phyloP scores from a whole-genome alignment of 2,797 vertebrate species.

The Sternotherus odoratus region DNA sequence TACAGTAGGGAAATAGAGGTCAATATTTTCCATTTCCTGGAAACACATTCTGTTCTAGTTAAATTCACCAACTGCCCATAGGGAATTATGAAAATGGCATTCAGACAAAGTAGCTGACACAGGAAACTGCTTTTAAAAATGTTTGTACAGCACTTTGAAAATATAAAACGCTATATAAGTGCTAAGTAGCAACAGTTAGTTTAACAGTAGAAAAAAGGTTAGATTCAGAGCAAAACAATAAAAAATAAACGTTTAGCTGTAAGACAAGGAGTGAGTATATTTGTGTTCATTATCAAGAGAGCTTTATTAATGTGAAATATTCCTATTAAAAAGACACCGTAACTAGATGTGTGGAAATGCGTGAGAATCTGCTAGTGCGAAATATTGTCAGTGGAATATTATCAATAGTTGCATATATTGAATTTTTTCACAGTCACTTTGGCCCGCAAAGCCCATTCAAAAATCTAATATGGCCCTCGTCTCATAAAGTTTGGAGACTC shows the following conservation, averaged over 20 bases:
- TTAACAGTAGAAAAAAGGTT: background rate
- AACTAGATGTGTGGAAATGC: constrained; percentile 4
- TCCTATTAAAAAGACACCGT: background rate
- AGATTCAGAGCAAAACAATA: background rate
- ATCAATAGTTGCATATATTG: too few species aligned
- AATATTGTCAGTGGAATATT: background rate
- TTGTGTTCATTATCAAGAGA: background rate
- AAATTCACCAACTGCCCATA: constrained; percentile 55
- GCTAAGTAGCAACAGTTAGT: background rate
- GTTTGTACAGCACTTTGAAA: constrained; percentile 55
- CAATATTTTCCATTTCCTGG: constrained; percentile 75
- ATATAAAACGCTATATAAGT: constrained; percentile 41
- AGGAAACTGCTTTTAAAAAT: constrained; percentile 67
- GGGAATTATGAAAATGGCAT: constrained; percentile 71
- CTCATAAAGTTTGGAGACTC: too few species aligned
- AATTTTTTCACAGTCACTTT: too few species aligned
- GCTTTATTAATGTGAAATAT: background rate
- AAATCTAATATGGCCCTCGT: too few species aligned
- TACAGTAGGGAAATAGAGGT: constrained; percentile 55
- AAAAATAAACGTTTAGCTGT: constrained; percentile 1
- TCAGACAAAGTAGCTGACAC: constrained; percentile 62
- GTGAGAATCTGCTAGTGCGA: rapidly evolving
- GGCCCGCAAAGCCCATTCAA: too few species aligned
- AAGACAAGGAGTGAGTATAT: background rate
- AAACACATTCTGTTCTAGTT: constrained; percentile 63